phyloP scores from a whole-genome alignment of 2,797 vertebrate genomes.

The Melanotaenia boesemani region DNA sequence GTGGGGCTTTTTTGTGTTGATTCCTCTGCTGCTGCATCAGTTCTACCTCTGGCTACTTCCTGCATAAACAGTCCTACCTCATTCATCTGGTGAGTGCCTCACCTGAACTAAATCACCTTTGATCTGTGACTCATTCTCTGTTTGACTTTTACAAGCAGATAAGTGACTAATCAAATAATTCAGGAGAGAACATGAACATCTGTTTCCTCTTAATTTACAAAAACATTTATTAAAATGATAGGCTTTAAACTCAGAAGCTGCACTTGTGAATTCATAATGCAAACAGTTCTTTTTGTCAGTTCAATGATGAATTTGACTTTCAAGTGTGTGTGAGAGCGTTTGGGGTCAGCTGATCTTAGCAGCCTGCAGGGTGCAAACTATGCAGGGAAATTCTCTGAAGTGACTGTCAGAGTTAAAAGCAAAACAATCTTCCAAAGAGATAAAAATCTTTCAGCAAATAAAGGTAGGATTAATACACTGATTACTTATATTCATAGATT shows the following conservation, averaged over 20 bases:
- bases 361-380: conserved; percentile 5
- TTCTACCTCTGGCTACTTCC: conserved; percentile 25
- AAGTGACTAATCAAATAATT: conserved; percentile 15
- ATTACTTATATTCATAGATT: conserved; percentile 12
- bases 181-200: neutral
- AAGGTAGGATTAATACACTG: conserved; percentile 7
- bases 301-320: conserved; percentile 51
- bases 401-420: conserved; percentile 14
- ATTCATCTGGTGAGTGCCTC: conserved; percentile 35
- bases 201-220: neutral
- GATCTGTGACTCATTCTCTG: conserved; percentile 51
- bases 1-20: conserved; percentile 38
- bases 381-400: conserved; percentile 39
- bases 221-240: neutral
- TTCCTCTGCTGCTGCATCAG: conserved; percentile 27
- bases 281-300: conserved; percentile 32
- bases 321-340: conserved; percentile 34
- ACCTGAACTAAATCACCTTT: conserved; percentile 70
- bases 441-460: neutral
- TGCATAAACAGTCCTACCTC: conserved; percentile 22
- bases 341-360: conserved; percentile 26
- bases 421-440: conserved; percentile 31
- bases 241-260: neutral
- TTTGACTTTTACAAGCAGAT: conserved; percentile 46
- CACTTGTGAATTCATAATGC: neutral